Base-by-base conservation (phyloP, 2,797 vertebrate genomes). In the Cirrhinus molitorella region DNA sequence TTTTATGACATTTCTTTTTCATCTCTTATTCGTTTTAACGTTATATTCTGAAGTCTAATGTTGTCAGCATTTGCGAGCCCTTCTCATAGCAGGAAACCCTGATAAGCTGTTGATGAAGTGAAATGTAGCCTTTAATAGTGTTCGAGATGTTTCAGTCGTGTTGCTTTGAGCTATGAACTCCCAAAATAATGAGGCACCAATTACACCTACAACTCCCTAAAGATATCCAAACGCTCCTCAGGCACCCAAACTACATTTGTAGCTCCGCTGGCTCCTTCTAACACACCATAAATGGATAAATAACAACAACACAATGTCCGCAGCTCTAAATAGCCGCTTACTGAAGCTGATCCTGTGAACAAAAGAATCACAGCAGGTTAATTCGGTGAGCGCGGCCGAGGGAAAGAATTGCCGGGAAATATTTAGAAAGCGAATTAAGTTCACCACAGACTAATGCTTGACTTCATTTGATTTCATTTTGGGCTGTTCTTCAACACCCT, bases 41-140 rank as follows among this genome's bases (percentile, higher is more conserved):
- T 61, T 25, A 28, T 14, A 61, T 28, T 61, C 59, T 61, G 25
- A 61, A 25, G 59, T 61, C 28, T 16, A 28, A 28, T 28, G 25
- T 16, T 31, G 25, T 61, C 25, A 28, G 59, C 25, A 61, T 28
- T 28, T 63, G 59, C 14, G 85, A 84, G 86, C 74, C 83, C 91
- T 92, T 91, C 80, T 76, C 53, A 51, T 75, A 72, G 28, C 31
- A n/a, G 71, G 49, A 81, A 63, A 73, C 72, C 21, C 17, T 3
- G 72, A 80, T 85, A 77, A 68, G 47, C 21, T 63, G 55, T 85
- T 83, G 77, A 85, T 13, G 25, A 63, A 80, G 78, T 71, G 67
- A 51, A 90, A 88, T 88, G 87, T 85, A 80, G 86, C 88, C 76
- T 91, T 92, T 90, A 82, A 88, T 72, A 87, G 86, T n/a, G 17